Percentiles rank a stretch among this genome's conserved stretches.
phyloP scores from a whole-genome alignment of 2,888 invertebrate genomes.

The Pterostichus niger region DNA sequence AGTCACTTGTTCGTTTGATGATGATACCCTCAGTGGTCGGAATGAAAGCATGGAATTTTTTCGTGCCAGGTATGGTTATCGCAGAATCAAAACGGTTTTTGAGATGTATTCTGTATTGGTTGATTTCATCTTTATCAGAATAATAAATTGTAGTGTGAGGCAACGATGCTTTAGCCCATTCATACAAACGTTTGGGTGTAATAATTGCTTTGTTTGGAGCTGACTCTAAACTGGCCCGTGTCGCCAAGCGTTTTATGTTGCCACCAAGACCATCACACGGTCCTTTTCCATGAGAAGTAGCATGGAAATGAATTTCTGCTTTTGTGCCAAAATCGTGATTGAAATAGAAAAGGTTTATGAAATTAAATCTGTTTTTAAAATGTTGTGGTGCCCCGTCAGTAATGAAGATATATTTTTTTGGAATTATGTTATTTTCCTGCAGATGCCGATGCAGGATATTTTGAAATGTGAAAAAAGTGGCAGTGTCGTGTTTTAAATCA shows the following conservation, averaged over 20 bases:
- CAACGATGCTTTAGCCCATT: constrained; percentile 37
- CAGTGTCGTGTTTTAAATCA: constrained; percentile 63
- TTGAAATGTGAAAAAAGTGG: constrained; percentile 62
- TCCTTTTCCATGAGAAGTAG: constrained; percentile 61
- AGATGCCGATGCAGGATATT: neutral
- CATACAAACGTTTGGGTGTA: constrained; percentile 30
- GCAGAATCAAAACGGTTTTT: no score
- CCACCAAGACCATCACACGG: constrained; percentile 65
- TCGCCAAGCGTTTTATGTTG: no score
- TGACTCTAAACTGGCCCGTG: constrained; percentile 56
- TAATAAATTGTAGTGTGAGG: no score
- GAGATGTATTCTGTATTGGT: no score
- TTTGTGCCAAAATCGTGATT: neutral
- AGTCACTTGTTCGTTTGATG: no score
- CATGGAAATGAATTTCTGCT: constrained; percentile 8
- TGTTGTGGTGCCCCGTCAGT: neutral
- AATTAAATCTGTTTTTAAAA: neutral
- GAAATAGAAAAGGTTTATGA: neutral
- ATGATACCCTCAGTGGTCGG: no score
- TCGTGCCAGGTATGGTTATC: no score
- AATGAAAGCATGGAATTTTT: no score
- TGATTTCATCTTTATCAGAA: no score
- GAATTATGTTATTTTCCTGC: neutral
- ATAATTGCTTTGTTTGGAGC: neutral
- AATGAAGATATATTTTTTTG: neutral